Percentiles rank a stretch among this genome's conserved stretches.
These are phyloP conservation scores for Sminthopsis crassicaudata DNA, from an alignment of 2,113 vertebrate species.

Conservation along the genomic window DNA sequence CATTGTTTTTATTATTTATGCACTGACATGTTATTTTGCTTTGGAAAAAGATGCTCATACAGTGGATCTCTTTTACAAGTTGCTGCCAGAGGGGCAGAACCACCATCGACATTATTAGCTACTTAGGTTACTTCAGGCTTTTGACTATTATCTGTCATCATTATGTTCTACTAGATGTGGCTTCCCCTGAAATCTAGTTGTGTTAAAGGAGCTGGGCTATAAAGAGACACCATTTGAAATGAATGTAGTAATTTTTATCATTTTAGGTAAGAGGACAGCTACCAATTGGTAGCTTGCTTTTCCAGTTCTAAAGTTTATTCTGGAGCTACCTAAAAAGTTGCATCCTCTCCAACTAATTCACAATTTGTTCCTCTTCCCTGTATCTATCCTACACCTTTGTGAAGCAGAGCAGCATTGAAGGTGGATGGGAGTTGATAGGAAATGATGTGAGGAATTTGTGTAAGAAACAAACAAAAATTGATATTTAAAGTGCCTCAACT, in stretches of 20 bases:
- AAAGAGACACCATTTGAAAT: neutral
- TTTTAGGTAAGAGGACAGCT: neutral
- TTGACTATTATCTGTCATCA: neutral
- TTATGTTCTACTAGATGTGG: neutral
- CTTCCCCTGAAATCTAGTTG: neutral
- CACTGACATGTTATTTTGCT: neutral
- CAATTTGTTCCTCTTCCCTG: neutral
- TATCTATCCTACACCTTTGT: neutral
- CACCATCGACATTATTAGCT: neutral
- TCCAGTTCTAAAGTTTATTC: neutral
- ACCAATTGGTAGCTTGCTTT: neutral
- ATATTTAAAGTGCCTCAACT: neutral
- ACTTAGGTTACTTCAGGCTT: too few species aligned
- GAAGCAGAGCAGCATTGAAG: fast-evolving
- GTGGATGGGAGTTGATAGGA: neutral
- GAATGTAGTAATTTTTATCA: neutral
- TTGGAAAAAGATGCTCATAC: neutral
- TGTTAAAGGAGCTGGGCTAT: neutral
- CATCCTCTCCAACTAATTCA: neutral
- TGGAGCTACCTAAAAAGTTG: neutral
- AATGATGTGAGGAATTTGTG: neutral
- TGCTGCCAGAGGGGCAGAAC: neutral
- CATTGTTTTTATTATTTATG: neutral
- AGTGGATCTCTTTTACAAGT: neutral
- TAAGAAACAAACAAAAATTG: neutral